Percentiles rank a stretch among this genome's conserved stretches.
Conservation (phyloP, 2,113 vertebrate species). For the Raphicerus campestris region DNA sequence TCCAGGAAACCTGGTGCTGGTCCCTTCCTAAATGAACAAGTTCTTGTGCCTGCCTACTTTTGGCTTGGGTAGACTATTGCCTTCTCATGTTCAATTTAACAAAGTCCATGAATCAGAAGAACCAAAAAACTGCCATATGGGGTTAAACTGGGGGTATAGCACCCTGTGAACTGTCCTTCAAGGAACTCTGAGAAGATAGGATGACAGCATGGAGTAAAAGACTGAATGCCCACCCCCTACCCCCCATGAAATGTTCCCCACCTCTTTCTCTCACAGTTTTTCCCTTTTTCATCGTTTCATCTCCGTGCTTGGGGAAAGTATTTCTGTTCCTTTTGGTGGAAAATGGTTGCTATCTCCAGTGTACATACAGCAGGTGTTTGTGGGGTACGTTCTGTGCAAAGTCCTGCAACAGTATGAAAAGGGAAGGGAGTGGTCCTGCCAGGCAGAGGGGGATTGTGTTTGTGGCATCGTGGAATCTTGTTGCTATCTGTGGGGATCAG, state of each 20-base stretch:
- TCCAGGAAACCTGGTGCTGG: not conserved
- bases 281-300: not conserved
- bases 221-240: not conserved
- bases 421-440: not conserved
- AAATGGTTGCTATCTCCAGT: not conserved
- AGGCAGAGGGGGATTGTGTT: not conserved
- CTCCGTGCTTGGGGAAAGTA: not conserved
- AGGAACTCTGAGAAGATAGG: not conserved
- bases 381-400: not conserved
- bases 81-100: conserved; percentile 1
- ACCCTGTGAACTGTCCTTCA: rapidly evolving
- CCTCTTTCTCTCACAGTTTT: not conserved
- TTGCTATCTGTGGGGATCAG: not conserved
- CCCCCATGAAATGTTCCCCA: not conserved
- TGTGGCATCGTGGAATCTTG: not conserved
- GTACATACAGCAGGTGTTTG: rapidly evolving
- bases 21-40: not conserved
- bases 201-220: not conserved
- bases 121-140: not conserved
- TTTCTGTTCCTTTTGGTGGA: not conserved
- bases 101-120: conserved; percentile 4
- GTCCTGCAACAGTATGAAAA: not conserved
- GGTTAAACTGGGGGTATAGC: not conserved
- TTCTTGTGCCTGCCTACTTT: not conserved
- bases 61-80: not conserved